A percentile compares a stretch with the other conserved stretches of the same genome.
Conservation (phyloP, 2,113 vertebrate genomes). For the Sporophila hypoxantha region DNA sequence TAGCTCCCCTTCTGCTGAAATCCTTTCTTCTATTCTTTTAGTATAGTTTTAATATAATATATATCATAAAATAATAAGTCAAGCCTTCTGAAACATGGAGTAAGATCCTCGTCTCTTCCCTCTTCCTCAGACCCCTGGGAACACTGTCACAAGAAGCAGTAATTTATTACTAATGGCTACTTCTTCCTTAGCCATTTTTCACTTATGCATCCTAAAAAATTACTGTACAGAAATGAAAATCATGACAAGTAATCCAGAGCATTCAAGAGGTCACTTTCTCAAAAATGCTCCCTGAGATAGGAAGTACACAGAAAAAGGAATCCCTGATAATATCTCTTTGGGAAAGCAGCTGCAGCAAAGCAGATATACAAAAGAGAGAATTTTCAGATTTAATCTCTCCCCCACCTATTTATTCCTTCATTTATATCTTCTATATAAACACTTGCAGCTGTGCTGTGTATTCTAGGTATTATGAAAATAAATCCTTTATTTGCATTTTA, state of each 20-base stretch:
- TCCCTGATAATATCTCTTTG: background rate
- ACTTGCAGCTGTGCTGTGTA: background rate
- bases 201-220: background rate
- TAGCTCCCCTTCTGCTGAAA: too few relatives aligned
- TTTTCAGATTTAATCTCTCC: background rate
- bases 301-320: background rate
- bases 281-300: background rate
- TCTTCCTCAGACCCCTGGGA: too few relatives aligned
- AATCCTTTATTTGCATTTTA: slow-evolving; percentile 44
- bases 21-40: too few relatives aligned
- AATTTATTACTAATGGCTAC: background rate
- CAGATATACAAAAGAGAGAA: background rate
- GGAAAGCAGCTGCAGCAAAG: background rate
- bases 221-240: background rate
- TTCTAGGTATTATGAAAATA: background rate
- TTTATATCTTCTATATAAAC: background rate
- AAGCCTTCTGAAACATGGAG: too few relatives aligned
- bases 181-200: background rate
- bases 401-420: background rate
- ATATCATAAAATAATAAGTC: too few relatives aligned
- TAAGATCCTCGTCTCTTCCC: too few relatives aligned
- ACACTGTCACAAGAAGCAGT: too few relatives aligned
- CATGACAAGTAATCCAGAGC: background rate
- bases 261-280: background rate
- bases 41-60: too few relatives aligned